Evolutionary conservation across 2,888 invertebrate species (phyloP), one percentile per base, ranked within the genome.

Genomic region (Cerastis leucographa): DNA sequence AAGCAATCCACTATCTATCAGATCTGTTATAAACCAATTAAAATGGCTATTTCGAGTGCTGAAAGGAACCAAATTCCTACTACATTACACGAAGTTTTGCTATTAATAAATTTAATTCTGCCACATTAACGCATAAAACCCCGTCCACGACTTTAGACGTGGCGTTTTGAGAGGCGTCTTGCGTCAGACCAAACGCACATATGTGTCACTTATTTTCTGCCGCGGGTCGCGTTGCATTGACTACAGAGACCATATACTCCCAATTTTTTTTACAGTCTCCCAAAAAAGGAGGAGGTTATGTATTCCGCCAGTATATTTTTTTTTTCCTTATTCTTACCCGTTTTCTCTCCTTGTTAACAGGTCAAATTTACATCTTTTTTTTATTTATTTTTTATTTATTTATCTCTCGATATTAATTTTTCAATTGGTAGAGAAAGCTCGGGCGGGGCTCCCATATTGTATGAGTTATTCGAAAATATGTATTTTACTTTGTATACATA

Each of bases 11-110:
- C 44, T 66, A 75, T 62, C 82, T 78, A 54, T 62, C 44, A 17
- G 19, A 78, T 78, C 75, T 75, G 54, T 67, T 44, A 74, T 40
- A 81, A 81, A n/a, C 51, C 40, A 75, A 75, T 78, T 81, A 81
- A 74, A 81, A 81, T 66, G 19, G 42, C 25, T n/a, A 61, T 44
- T 78, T 51, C n/a, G 61, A 66, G 22, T 56, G 49, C 35, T 66
- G 51, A 61, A 66, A 67, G 46, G 35, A 54, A 49, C 46, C 7
- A 22, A 81, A 59, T 78, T 69, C 49, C 49, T n/a, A n/a, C n/a
- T n/a, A n/a, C n/a, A 51, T 79, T 82, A 54, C 64, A 65, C 11
- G 4, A 64, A 76, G 29, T 76, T 64, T 29, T 59, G 35, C n/a
- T 17, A 22, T 61, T 59, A 49, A 66, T 66, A 49, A 71, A 77